Conservation (phyloP, 2,113 vertebrate genomes). For the Taxidea taxus region DNA sequence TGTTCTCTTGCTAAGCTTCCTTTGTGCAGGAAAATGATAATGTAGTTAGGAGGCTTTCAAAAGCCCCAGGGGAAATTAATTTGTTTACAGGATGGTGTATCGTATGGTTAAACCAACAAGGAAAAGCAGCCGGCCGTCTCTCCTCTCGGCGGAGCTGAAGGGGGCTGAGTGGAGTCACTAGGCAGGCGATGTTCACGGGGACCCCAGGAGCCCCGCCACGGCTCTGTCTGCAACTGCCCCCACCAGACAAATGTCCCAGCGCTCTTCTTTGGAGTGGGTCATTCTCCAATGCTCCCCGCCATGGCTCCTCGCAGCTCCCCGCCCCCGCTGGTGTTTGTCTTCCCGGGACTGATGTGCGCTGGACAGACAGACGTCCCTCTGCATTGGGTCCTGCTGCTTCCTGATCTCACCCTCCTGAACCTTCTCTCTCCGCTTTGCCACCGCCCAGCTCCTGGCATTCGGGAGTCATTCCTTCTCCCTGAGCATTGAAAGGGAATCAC, state of each 20-base stretch:
- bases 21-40: slow-evolving; percentile 78
- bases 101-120: not conserved
- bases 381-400: not conserved
- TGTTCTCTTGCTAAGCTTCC: slow-evolving; percentile 53
- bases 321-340: rapidly evolving
- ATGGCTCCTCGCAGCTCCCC: rapidly evolving
- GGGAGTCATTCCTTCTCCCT: too few species aligned
- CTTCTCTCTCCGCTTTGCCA: not conserved
- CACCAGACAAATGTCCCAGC: rapidly evolving
- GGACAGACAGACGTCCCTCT: not conserved
- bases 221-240: not conserved
- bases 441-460: not conserved
- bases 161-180: not conserved
- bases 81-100: slow-evolving; percentile 55
- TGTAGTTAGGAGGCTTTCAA: slow-evolving; percentile 79
- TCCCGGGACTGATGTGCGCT: rapidly evolving
- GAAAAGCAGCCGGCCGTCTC: not conserved
- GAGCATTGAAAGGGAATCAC: not conserved
- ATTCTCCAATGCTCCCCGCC: rapidly evolving
- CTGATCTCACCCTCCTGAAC: rapidly evolving
- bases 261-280: rapidly evolving
- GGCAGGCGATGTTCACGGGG: not conserved
- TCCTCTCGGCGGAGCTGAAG: not conserved
- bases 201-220: rapidly evolving
- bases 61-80: slow-evolving; percentile 75